Conservation (phyloP, 2,888 invertebrate species). For the Xylophagus ater region DNA sequence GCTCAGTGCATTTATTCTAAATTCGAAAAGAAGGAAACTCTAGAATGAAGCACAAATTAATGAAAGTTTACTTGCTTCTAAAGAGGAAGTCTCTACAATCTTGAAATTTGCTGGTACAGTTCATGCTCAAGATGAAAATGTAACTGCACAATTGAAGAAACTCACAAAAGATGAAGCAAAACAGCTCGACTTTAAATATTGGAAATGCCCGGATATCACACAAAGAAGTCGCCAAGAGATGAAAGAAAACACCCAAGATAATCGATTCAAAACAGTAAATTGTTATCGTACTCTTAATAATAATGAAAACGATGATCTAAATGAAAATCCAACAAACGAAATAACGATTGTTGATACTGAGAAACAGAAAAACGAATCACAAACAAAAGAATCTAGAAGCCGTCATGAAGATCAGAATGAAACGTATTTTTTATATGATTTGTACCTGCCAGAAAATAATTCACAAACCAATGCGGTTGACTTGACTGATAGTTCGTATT, state of each 20-base stretch:
- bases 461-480: constrained; percentile 38
- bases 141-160: constrained; percentile 39
- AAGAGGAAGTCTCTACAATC: constrained; percentile 47
- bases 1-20: constrained; percentile 55
- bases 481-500: constrained; percentile 25
- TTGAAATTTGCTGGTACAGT: constrained; percentile 63
- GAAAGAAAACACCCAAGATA: constrained; percentile 40
- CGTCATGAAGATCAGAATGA: constrained; percentile 18
- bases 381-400: neutral
- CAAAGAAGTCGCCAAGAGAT: constrained; percentile 40
- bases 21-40: constrained; percentile 57
- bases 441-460: constrained; percentile 47
- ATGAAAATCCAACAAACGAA: constrained; percentile 17
- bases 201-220: constrained; percentile 36
- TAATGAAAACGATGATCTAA: constrained; percentile 18
- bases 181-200: constrained; percentile 41
- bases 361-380: constrained; percentile 24
- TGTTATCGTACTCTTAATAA: constrained; percentile 42
- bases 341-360: constrained; percentile 51
- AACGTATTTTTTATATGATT: constrained; percentile 48
- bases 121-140: constrained; percentile 46
- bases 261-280: constrained; percentile 49
- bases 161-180: constrained; percentile 41
- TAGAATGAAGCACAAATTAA: constrained; percentile 30
- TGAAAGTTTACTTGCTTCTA: constrained; percentile 17